Evolutionary conservation across 2,113 vertebrate genomes (phyloP), one percentile per base, ranked within the genome.

Genomic region (Amia ocellicauda): DNA sequence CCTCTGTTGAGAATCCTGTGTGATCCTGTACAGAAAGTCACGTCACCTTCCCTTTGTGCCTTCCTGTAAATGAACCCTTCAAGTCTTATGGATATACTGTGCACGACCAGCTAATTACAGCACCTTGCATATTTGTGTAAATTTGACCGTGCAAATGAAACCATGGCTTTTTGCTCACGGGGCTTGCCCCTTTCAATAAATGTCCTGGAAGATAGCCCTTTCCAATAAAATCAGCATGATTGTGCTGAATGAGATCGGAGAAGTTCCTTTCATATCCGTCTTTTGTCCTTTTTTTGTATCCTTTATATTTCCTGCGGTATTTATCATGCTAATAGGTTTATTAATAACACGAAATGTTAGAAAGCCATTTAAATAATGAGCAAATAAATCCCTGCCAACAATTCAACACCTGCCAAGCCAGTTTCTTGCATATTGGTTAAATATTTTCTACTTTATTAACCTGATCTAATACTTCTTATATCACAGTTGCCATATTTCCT

Each of bases 381-480:
- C 24, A 43, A 64, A 63, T n/a, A 10, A 22, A 45, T 55, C 22
- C 45, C 45, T 72, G 67, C 72, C 69, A 74, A 63, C 58, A 56
- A 58, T 64, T 43, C 70, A 49, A 50, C 68, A 70, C 65, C 74
- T 77, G 70, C 69, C 54, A 29, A 23, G 10, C 20, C 63, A 51
- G 63, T 63, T 58, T 40, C 66, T 59, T 62, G 62, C 57, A 40
- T 70, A 74, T 76, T 61, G 61, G 72, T 68, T 73, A 78, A 69
- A 69, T 71, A 74, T 80, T 76, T 74, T 70, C 70, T 55, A 59
- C 69, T 74, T 76, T 69, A 73, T 76, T 69, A 74, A 76, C 60
- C 58, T 60, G 62, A 68, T 67, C 72, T 75, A 72, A 70, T 56
- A 59, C 66, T 68, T 41, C 42, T 40, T 40, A 49, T 23, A 62